Evolutionary conservation across 2,797 vertebrate species (phyloP), one percentile per base, ranked within the genome.

Genomic region (Anableps anableps): DNA sequence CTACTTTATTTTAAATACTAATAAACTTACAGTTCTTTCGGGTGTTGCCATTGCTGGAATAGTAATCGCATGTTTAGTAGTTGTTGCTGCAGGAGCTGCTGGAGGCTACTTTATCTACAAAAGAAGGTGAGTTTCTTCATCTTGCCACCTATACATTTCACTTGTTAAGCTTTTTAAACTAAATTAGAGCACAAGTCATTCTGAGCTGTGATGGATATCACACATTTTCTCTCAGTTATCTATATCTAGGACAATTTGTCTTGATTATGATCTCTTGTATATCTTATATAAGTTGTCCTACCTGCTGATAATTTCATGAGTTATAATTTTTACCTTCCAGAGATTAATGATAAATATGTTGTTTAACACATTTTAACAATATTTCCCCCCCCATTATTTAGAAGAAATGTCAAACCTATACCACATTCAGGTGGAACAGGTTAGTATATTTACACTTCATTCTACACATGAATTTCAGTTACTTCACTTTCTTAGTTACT

Each of bases 31-130:
- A 60, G 26, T 55, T 29, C 51, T 60, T 14, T 21, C 4, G 1
- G 38, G 13, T 31, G 70, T 43, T 0, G 70, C 43, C 26, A 47
- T 72, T 47, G 70, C 41, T 47, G 70, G 70, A 72, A 72, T 72
- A 19, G 43, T 72, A 47, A 72, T 72, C 1, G 0, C 43, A 29
- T 72, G 43, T 72, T 47, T 72, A 7, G 5, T 47, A 45, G 43
- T 72, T 72, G 7, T 47, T 72, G n/a, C 26, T 72, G 70, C 70
- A 72, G 70, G 23, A n/a, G 70, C 26, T 48, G 43, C 2, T 31
- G 70, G 70, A n/a, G 70, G 43, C n/a, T 72, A 48, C n/a, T 72
- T 45, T 19, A 36, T 66, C 62, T 66, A 66, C 17, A 66, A 66
- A 38, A 38, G 34, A 11, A 38, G 34, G 62, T 66, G n/a, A 62